Conservation (phyloP, 2,888 invertebrate genomes). For the Campoplex capitator region DNA sequence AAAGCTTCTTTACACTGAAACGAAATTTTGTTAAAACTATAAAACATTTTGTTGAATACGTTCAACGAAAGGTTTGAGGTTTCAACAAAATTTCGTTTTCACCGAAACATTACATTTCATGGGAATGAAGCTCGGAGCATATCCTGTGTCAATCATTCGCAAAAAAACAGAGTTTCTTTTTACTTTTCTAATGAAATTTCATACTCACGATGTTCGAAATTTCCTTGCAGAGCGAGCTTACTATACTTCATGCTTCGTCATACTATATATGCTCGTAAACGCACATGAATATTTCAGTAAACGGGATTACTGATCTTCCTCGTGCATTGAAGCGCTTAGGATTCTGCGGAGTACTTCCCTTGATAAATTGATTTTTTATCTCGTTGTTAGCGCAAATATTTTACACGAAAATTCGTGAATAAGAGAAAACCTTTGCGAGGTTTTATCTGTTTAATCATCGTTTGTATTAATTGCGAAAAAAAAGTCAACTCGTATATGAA, state of each 20-base stretch:
- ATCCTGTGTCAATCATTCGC: too few relatives aligned
- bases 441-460: neutral
- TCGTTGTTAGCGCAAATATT: neutral
- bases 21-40: too few relatives aligned
- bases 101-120: too few relatives aligned
- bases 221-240: slow-evolving; percentile 27
- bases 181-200: too few relatives aligned
- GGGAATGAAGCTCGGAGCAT: too few relatives aligned
- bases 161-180: too few relatives aligned
- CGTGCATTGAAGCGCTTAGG: neutral
- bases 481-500: neutral
- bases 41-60: too few relatives aligned
- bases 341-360: neutral
- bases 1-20: too few relatives aligned
- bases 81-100: too few relatives aligned
- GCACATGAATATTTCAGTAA: neutral
- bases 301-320: neutral
- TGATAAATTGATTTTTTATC: neutral
- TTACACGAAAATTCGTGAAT: neutral
- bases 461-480: neutral
- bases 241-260: neutral
- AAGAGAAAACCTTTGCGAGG: neutral
- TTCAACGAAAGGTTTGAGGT: too few relatives aligned
- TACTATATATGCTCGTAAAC: neutral
- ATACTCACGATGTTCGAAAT: neutral